A percentile compares a stretch with the other conserved stretches of the same genome.
These are phyloP conservation scores for Opisthograptis luteolata DNA, from an alignment of 2,888 invertebrate genomes.

Conservation along the genomic window DNA sequence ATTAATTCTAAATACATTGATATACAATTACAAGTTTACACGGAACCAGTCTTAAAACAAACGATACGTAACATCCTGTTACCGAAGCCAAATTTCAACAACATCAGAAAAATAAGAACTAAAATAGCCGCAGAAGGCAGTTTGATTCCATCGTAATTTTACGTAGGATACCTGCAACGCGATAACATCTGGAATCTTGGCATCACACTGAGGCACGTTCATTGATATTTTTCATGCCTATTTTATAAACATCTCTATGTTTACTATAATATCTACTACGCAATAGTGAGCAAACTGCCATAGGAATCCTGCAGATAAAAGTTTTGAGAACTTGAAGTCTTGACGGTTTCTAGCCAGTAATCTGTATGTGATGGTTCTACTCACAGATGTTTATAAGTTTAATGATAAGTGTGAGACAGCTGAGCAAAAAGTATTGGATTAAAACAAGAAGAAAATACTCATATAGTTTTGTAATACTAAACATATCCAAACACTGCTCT, in stretches of 20 bases:
- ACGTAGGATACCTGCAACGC: constrained; percentile 36
- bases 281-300: too few species aligned
- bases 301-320: too few species aligned
- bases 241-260: constrained; percentile 40
- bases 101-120: constrained; percentile 34
- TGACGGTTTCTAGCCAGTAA: too few species aligned
- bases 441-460: too few species aligned
- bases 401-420: too few species aligned
- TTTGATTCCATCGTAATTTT: constrained; percentile 42
- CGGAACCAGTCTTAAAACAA: constrained; percentile 17
- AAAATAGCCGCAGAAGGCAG: constrained; percentile 47
- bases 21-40: neutral
- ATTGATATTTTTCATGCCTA: constrained; percentile 38
- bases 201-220: constrained; percentile 40
- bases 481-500: too few species aligned
- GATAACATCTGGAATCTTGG: constrained; percentile 44
- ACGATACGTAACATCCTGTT: constrained; percentile 54
- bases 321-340: too few species aligned
- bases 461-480: too few species aligned
- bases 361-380: too few species aligned
- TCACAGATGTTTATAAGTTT: too few species aligned
- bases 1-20: neutral
- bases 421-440: too few species aligned
- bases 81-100: constrained; percentile 38
- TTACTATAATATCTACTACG: too few species aligned